phyloP scores from a whole-genome alignment of 2,888 invertebrate species.

The Cheilosia vulpina region DNA sequence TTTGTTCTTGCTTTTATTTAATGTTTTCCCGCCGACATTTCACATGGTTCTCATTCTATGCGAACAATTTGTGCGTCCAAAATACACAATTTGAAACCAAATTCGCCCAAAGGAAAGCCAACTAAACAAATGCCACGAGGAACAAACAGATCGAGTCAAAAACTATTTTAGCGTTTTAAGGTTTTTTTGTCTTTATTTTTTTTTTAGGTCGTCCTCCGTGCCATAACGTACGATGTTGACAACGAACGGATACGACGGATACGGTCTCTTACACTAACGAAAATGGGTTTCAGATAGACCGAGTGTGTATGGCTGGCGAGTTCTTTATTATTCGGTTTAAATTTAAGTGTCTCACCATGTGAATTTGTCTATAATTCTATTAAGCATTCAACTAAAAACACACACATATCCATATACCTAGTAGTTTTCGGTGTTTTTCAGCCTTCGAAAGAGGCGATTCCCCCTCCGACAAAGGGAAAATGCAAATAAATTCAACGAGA shows the following conservation, averaged over 20 bases:
- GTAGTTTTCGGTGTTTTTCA: conserved; percentile 52
- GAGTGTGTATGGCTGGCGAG: neutral
- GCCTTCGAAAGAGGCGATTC: conserved; percentile 61
- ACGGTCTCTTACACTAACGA: conserved; percentile 18
- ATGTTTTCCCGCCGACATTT: conserved; percentile 35
- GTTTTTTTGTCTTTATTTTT: conserved; percentile 22
- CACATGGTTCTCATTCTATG: conserved; percentile 46
- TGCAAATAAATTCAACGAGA: conserved; percentile 37
- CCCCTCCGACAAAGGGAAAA: conserved; percentile 22
- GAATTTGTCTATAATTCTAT: conserved; percentile 73
- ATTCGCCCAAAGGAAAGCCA: conserved; percentile 44
- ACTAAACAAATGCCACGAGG: conserved; percentile 55
- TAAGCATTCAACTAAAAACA: conserved; percentile 46
- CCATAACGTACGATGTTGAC: conserved; percentile 48
- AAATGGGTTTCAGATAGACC: conserved; percentile 47
- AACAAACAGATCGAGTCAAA: conserved; percentile 30
- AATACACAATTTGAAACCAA: conserved; percentile 58
- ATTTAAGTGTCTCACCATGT: conserved; percentile 69
- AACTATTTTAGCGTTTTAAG: conserved; percentile 53
- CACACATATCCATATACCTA: conserved; percentile 23
- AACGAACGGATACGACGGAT: conserved; percentile 65
- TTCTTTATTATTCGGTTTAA: conserved; percentile 46
- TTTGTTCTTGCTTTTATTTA: conserved; percentile 21
- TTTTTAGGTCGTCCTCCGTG: conserved; percentile 65
- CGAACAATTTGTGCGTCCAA: conserved; percentile 24